Conservation (phyloP, 2,797 vertebrate species). For the Molossus alvarezi region DNA sequence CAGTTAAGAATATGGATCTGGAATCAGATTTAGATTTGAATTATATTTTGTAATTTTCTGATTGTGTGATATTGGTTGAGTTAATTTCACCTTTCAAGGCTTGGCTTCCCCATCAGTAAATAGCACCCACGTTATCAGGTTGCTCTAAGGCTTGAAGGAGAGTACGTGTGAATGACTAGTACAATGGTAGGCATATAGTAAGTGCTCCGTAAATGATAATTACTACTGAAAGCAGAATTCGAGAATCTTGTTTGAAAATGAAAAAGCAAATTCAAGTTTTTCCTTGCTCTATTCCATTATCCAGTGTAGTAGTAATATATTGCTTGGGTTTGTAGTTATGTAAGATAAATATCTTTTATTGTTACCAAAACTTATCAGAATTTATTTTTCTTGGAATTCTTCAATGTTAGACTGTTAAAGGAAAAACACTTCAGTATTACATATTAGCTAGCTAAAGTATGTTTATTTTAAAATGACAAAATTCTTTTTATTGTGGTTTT, state of each 20-base stretch:
- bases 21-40: slow-evolving; percentile 35
- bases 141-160: neutral
- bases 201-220: neutral
- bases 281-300: neutral
- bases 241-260: slow-evolving; percentile 53
- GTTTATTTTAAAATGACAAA: slow-evolving; percentile 41
- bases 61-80: slow-evolving; percentile 39
- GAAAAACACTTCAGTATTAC: neutral
- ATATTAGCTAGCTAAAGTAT: neutral
- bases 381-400: slow-evolving; percentile 49
- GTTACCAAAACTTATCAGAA: slow-evolving; percentile 5
- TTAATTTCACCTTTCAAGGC: slow-evolving; percentile 42
- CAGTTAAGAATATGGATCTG: slow-evolving; percentile 10
- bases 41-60: slow-evolving; percentile 36
- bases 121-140: neutral
- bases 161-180: neutral
- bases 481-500: slow-evolving; percentile 10
- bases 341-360: neutral
- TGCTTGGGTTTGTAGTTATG: neutral
- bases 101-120: neutral
- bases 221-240: slow-evolving; percentile 49
- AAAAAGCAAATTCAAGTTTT: slow-evolving; percentile 22
- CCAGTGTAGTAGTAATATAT: neutral
- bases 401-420: neutral
- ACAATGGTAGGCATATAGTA: neutral